Percentiles rank a stretch among this genome's conserved stretches.
phyloP scores from a whole-genome alignment of 2,888 invertebrate genomes.

The Hymenopus coronatus region DNA sequence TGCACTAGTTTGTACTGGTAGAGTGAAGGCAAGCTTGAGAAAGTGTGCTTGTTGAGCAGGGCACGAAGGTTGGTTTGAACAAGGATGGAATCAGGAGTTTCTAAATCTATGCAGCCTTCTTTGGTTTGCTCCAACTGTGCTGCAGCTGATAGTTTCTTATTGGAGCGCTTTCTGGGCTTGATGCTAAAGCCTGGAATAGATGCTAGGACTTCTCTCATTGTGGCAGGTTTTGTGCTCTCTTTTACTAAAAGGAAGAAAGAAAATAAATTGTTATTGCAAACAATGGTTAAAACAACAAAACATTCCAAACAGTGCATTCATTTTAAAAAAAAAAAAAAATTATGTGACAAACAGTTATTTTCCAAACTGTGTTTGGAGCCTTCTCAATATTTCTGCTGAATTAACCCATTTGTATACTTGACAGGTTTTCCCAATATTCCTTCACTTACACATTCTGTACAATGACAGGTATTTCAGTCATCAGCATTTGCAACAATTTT shows the following conservation, averaged over 20 bases:
- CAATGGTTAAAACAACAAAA: too few species aligned
- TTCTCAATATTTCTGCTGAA: too few species aligned
- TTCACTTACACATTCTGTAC: too few species aligned
- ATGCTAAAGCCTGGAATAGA: conserved; percentile 87
- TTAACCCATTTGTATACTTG: too few species aligned
- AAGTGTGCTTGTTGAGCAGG: conserved; percentile 88
- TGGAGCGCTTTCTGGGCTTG: conserved; percentile 68
- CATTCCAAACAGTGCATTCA: too few species aligned
- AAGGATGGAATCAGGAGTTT: conserved; percentile 93
- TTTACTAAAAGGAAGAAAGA: neutral
- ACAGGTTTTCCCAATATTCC: too few species aligned
- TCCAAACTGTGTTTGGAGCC: too few species aligned
- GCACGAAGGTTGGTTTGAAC: conserved; percentile 88
- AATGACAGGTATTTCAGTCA: too few species aligned
- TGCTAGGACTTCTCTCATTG: conserved; percentile 84
- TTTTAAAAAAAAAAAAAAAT: too few species aligned
- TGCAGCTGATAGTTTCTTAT: conserved; percentile 83
- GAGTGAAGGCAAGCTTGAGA: conserved; percentile 77
- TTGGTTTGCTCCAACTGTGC: conserved; percentile 90
- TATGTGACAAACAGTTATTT: too few species aligned
- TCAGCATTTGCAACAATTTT: too few species aligned
- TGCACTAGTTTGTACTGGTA: conserved; percentile 93
- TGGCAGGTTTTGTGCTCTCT: conserved; percentile 50
- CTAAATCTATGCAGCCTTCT: conserved; percentile 91
- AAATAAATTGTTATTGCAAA: too few species aligned